Evolutionary conservation across 2,888 invertebrate species (phyloP).

Genomic region (Ophioninae sp.): DNA sequence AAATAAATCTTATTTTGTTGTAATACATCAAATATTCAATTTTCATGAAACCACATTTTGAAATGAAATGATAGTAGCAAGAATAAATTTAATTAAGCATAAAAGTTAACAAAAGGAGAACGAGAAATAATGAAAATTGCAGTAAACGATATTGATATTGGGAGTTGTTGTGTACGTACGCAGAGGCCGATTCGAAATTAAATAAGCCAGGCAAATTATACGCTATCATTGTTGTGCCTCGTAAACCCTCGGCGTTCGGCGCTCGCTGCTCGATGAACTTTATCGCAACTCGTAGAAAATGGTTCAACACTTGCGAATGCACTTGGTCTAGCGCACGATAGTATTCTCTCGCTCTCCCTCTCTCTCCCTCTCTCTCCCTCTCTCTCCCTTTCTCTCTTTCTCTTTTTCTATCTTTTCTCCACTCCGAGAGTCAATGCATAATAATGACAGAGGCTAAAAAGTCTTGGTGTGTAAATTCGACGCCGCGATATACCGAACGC

Average conservation of each 20-base stretch:
- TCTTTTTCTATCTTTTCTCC: constrained; percentile 24
- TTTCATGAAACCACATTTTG: too few species aligned
- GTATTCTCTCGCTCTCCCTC: constrained; percentile 42
- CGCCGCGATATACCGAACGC: constrained; percentile 41
- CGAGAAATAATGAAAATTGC: constrained; percentile 20
- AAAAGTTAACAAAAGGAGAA: neutral
- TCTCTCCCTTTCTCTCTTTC: neutral
- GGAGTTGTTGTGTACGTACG: neutral
- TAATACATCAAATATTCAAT: too few species aligned
- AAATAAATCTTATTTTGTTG: too few species aligned
- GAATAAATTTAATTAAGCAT: neutral
- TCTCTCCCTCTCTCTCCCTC: constrained; percentile 39
- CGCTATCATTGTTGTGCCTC: constrained; percentile 73
- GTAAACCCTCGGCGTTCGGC: constrained; percentile 68
- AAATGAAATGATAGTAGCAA: too few species aligned
- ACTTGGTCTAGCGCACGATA: constrained; percentile 18
- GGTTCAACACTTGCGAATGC: constrained; percentile 29
- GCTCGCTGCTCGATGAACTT: constrained; percentile 52
- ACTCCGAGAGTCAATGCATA: neutral
- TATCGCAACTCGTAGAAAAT: constrained; percentile 49
- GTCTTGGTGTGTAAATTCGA: constrained; percentile 22
- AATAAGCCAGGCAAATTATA: constrained; percentile 71
- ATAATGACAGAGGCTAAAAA: constrained; percentile 24
- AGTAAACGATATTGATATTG: constrained; percentile 8
- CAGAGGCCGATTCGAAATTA: constrained; percentile 59